Percentiles rank a stretch among this genome's conserved stretches.
These are phyloP conservation scores for Nothobranchius kuhntae DNA, from an alignment of 2,113 vertebrate genomes.

Conservation along the genomic window DNA sequence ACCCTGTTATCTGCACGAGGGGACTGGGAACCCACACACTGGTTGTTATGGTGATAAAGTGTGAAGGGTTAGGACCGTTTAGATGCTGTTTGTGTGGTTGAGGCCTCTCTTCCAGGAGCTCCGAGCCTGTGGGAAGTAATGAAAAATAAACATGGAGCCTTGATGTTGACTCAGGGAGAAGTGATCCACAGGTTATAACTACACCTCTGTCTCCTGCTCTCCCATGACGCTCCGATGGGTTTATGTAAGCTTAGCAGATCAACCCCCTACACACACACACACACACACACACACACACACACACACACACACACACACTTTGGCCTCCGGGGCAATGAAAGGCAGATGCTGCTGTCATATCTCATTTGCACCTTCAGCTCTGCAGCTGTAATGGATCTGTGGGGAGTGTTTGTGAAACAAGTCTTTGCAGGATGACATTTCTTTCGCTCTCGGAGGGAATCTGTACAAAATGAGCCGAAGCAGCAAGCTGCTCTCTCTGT, in stretches of 20 bases:
- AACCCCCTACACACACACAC: slow-evolving; percentile 3
- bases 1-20: slow-evolving; percentile 25
- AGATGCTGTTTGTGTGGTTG: slow-evolving; percentile 20
- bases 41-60: slow-evolving; percentile 10
- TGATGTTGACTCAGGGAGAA: slow-evolving; percentile 68
- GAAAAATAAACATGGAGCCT: slow-evolving; percentile 68
- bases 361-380: slow-evolving; percentile 60
- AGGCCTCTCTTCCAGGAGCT: slow-evolving; percentile 53
- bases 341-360: slow-evolving; percentile 63
- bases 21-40: slow-evolving; percentile 26
- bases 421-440: slow-evolving; percentile 15
- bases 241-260: slow-evolving; percentile 57
- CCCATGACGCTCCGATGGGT: slow-evolving; percentile 59
- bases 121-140: slow-evolving; percentile 65
- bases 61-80: slow-evolving; percentile 9
- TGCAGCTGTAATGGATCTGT: slow-evolving; percentile 37
- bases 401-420: slow-evolving; percentile 22
- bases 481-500: neutral
- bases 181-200: slow-evolving; percentile 69
- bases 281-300: slow-evolving; percentile 19
- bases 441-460: slow-evolving; percentile 3
- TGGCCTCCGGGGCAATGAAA: slow-evolving; percentile 43
- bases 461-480: neutral
- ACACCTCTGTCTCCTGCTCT: slow-evolving; percentile 56
- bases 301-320: neutral